Evolutionary conservation across 2,797 vertebrate species (phyloP).

Genomic region (Nothura maculosa): DNA sequence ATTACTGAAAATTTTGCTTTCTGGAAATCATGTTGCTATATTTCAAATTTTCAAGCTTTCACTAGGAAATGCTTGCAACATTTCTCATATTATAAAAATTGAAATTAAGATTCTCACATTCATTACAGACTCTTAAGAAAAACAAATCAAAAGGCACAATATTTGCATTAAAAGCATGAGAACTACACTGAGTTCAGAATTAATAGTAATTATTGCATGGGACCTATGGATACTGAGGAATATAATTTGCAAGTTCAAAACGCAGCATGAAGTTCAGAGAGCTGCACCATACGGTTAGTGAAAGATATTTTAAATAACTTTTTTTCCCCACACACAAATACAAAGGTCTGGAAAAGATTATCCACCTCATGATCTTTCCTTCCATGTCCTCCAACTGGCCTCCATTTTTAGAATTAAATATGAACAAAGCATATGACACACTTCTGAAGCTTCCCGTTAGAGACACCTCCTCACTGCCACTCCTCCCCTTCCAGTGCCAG

Average conservation of each 20-base stretch:
- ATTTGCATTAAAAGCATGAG: neutral
- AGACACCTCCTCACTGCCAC: neutral
- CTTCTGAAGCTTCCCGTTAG: neutral
- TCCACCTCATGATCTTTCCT: neutral
- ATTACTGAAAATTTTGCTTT: neutral
- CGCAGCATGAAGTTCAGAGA: neutral
- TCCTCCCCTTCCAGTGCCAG: neutral
- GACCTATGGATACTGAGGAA: neutral
- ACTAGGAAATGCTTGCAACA: neutral
- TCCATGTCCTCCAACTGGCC: neutral
- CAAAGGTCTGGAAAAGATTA: neutral
- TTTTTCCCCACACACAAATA: neutral
- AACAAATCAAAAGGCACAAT: neutral
- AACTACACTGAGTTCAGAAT: neutral
- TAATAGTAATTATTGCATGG: neutral
- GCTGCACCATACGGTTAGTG: neutral
- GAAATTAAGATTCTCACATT: neutral
- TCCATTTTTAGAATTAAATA: neutral
- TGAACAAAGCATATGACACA: neutral
- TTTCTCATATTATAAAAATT: neutral
- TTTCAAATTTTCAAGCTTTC: neutral
- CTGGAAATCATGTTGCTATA: neutral
- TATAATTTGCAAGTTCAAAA: neutral
- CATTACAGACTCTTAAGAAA: neutral
- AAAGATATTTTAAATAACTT: neutral